Percentiles rank a stretch among this genome's conserved stretches.
Evolutionary conservation across 2,888 invertebrate genomes (phyloP).

Genomic region (Nymphalis urticae): DNA sequence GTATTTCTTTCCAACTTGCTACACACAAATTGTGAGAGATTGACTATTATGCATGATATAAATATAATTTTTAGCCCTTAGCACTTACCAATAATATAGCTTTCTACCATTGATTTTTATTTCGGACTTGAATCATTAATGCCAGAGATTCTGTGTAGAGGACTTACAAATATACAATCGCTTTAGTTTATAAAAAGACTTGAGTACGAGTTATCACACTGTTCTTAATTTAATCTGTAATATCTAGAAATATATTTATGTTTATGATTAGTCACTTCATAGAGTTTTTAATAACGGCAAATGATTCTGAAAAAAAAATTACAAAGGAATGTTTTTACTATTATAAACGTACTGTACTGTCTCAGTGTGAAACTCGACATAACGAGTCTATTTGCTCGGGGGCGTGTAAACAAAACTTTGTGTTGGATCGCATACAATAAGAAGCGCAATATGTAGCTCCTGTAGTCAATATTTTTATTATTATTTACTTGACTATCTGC

Average conservation of each 20-base stretch:
- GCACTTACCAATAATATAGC: too few relatives aligned
- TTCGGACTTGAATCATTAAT: too few relatives aligned
- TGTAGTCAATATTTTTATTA: neutral
- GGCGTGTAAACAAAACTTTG: slow-evolving; percentile 21
- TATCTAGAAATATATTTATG: neutral
- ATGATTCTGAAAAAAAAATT: slow-evolving; percentile 4
- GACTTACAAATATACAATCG: too few relatives aligned
- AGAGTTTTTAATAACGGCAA: slow-evolving; percentile 6
- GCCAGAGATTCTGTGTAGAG: too few relatives aligned
- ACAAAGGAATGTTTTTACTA: neutral
- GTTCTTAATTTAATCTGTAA: neutral
- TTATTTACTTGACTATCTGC: neutral
- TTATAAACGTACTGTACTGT: neutral
- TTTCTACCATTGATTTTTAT: too few relatives aligned
- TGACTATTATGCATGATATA: too few relatives aligned
- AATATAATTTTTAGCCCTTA: too few relatives aligned
- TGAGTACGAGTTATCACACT: too few relatives aligned
- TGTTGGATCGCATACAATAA: slow-evolving; percentile 16
- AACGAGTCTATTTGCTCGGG: slow-evolving; percentile 21
- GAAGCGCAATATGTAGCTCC: slow-evolving; percentile 9
- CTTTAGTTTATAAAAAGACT: too few relatives aligned
- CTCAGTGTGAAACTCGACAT: slow-evolving; percentile 21
- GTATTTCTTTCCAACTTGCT: too few relatives aligned
- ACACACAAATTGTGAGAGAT: too few relatives aligned
- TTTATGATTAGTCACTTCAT: neutral